Base-by-base conservation (phyloP, 2,113 vertebrate genomes). In the Saccopteryx leptura region DNA sequence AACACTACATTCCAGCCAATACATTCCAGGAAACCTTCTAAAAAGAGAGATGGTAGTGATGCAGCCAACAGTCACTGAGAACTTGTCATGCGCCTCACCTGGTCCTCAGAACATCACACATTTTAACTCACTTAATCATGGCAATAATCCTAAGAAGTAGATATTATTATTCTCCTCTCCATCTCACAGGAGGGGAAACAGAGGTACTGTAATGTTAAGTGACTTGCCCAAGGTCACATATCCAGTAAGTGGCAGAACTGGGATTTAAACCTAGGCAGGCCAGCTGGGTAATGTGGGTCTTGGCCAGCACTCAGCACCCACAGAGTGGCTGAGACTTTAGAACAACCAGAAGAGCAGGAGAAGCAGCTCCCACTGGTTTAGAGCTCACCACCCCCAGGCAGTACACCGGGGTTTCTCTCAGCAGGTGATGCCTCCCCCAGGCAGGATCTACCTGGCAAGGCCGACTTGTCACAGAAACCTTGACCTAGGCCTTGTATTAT, bases 51-150 rank as follows among this genome's bases (percentile, higher is more conserved):
- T 31, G 65, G 60, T 4, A 0, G 26, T 13, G 23, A 54, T 13
- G 33, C n/a, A 58, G 83, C 6, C 56, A 68, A 60, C 13, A 0
- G 33, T 2, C 9, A 23, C 7, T 48, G 63, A 58, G 54, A 11
- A 7, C 11, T 75, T 46, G 23, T 4, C 3, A 31, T 17, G 18
- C 1, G 9, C n/a, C 24, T 33, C 46, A 48, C 9, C 0, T 8
- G 46, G 14, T 52, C 66, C 68, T 39, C 48, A 21, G 48, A 52
- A 26, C 6, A 31, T 74, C 4, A 10, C 66, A n/a, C 24, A 23
- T 74, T 19, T 46, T 54, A 9, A 4, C 33, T 18, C 56, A 48
- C 19, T 28, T 48, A 13, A 21, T 31, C 18, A 26, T 86, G 1
- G 7, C 10, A 7, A 33, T 58, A 60, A 65, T 68, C 26, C 28